These are phyloP conservation scores for Marmota flaviventris DNA, from an alignment of 2,113 vertebrate species.

Conservation along the genomic window DNA sequence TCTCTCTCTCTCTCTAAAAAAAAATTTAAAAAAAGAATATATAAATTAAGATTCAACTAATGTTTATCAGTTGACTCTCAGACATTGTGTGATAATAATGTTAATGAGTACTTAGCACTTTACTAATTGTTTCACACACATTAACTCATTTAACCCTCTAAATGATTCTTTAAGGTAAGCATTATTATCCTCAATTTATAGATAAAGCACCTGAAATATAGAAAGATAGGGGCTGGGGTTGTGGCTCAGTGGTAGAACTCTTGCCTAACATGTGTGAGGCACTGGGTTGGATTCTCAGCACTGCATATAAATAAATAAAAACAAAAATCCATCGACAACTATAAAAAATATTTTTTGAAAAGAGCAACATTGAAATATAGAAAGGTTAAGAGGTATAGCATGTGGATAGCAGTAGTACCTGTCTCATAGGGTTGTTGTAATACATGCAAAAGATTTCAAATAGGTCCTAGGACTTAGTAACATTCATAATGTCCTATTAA, in stretches of 20 bases:
- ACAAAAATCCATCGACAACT: no score
- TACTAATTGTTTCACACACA: neutral
- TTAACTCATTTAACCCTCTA: conserved; percentile 1
- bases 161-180: neutral
- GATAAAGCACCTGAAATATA: neutral
- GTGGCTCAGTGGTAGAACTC: no score
- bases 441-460: neutral
- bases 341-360: no score
- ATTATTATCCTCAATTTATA: neutral
- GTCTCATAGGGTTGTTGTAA: neutral
- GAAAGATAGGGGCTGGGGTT: no score
- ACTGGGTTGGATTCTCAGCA: no score
- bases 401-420: neutral
- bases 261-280: no score
- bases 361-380: neutral
- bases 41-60: neutral
- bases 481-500: neutral
- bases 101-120: neutral
- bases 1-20: no score
- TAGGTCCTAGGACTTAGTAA: neutral
- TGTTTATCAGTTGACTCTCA: neutral
- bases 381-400: conserved; percentile 8
- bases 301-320: no score
- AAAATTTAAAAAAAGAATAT: neutral
- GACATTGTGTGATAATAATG: neutral